phyloP scores from a whole-genome alignment of 2,888 invertebrate genomes.

The Phanerotoma sp. region DNA sequence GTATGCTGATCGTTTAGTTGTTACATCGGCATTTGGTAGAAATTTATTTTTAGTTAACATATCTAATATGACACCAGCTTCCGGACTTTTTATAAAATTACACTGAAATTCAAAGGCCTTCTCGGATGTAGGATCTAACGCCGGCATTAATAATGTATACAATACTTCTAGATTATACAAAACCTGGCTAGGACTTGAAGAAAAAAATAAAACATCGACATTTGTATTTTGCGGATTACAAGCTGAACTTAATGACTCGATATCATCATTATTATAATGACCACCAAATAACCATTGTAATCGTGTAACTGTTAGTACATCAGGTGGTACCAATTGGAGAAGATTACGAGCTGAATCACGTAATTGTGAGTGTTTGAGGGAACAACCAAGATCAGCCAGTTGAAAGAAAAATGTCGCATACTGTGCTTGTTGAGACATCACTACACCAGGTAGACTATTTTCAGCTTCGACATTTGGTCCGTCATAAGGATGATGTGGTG shows the following conservation, averaged over 20 bases:
- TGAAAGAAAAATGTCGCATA: conserved; percentile 82
- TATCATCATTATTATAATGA: conserved; percentile 50
- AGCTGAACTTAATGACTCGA: conserved; percentile 30
- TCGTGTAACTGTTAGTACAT: conserved; percentile 65
- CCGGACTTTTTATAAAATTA: conserved; percentile 68
- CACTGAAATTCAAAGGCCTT: conserved; percentile 71
- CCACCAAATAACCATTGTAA: conserved; percentile 62
- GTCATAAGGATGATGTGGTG: conserved; percentile 84
- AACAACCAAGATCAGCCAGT: conserved; percentile 85
- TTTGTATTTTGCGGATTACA: conserved; percentile 54
- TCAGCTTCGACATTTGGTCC: conserved; percentile 82
- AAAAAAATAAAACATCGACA: conserved; percentile 69
- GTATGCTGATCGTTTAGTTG: conserved; percentile 81
- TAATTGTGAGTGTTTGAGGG: conserved; percentile 74
- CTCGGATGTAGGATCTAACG: conserved; percentile 76
- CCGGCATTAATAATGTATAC: conserved; percentile 91
- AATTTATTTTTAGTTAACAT: conserved; percentile 85
- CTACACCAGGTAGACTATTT: conserved; percentile 84
- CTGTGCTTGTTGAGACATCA: conserved; percentile 76
- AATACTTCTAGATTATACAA: conserved; percentile 77
- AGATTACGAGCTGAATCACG: conserved; percentile 82
- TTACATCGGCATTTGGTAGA: conserved; percentile 75
- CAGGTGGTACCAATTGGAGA: conserved; percentile 79
- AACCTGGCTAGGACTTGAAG: conserved; percentile 72
- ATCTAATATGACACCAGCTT: conserved; percentile 71